Percentiles rank a stretch among this genome's conserved stretches.
Evolutionary conservation across 2,888 invertebrate genomes (phyloP).

Genomic region (Drosophila mimica): DNA sequence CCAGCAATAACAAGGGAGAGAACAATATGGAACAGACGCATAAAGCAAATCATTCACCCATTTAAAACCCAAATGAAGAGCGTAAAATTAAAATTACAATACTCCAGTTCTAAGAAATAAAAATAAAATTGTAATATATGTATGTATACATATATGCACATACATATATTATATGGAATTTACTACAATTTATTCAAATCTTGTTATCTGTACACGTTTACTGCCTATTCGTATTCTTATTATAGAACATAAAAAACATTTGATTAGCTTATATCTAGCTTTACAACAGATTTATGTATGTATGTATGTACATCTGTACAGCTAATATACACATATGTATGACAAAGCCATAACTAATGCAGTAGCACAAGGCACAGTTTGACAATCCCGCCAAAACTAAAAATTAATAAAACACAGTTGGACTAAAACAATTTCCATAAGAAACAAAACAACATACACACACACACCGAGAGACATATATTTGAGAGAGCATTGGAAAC

Average conservation of each 20-base stretch:
- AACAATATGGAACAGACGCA: conserved; percentile 21
- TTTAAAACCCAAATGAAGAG: not conserved
- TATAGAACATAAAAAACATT: not conserved
- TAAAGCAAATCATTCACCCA: conserved; percentile 39
- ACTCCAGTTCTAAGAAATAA: not conserved
- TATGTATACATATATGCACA: not conserved
- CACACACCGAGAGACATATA: not conserved
- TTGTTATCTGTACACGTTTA: not conserved
- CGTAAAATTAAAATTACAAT: not conserved
- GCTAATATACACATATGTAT: not conserved
- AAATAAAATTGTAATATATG: not conserved
- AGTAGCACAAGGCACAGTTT: conserved; percentile 3
- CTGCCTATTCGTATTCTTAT: not conserved
- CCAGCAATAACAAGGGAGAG: conserved; percentile 21
- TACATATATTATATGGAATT: not conserved
- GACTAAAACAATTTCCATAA: conserved; percentile 23
- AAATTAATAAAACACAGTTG: conserved; percentile 54
- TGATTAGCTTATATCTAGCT: not conserved
- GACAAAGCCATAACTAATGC: conserved; percentile 8
- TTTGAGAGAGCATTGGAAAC: conserved; percentile 33
- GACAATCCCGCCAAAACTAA: conserved; percentile 31
- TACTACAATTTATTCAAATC: not conserved
- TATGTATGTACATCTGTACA: not conserved
- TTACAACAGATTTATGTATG: not conserved
- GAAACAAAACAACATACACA: conserved; percentile 8